Evolutionary conservation across 2,113 vertebrate genomes (phyloP).

Genomic region (Hylia prasina): DNA sequence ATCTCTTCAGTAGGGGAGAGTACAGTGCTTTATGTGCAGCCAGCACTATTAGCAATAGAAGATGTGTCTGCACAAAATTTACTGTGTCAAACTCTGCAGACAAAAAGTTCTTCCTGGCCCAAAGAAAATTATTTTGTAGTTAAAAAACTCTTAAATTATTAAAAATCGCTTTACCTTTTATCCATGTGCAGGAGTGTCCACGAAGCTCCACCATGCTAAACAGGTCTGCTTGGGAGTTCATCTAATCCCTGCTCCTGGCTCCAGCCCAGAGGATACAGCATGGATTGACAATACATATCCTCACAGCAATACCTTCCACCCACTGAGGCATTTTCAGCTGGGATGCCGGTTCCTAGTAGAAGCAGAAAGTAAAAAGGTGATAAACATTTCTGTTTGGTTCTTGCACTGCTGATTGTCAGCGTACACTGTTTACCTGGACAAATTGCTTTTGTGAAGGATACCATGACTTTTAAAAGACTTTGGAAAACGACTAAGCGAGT

Average conservation of each 20-base stretch:
- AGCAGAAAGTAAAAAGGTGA: background rate
- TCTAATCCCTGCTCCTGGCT: background rate
- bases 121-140: background rate
- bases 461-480: background rate
- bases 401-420: background rate
- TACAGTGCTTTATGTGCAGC: background rate
- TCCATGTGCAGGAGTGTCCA: background rate
- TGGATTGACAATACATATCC: accelerated
- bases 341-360: background rate
- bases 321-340: background rate
- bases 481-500: background rate
- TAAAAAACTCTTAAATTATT: background rate
- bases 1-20: background rate
- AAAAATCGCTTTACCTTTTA: background rate
- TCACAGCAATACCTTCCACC: background rate
- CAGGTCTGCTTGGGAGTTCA: background rate
- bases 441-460: background rate
- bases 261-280: background rate
- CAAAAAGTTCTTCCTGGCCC: background rate
- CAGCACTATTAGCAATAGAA: background rate
- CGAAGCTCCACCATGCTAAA: background rate
- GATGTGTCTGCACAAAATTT: background rate
- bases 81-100: background rate
- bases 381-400: background rate
- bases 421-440: background rate